Conservation (phyloP, 1,140 invertebrate genomes). For the Drosophila elegans region DNA sequence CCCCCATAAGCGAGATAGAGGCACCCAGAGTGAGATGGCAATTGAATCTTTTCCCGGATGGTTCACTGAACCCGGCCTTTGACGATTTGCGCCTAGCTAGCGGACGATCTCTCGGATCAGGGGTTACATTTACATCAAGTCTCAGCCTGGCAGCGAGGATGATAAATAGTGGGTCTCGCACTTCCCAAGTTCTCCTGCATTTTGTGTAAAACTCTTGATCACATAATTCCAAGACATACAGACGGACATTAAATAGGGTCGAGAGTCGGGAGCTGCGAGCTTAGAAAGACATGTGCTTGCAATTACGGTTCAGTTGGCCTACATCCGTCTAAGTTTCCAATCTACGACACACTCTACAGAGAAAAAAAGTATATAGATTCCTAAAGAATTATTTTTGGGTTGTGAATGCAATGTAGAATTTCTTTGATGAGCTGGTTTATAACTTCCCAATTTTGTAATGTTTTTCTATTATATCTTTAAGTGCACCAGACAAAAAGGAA, state of each 20-base stretch:
- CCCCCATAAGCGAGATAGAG: conserved; percentile 27
- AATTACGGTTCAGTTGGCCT: conserved; percentile 53
- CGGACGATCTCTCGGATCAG: conserved; percentile 61
- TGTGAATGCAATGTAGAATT: too few relatives aligned
- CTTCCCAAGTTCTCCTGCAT: not conserved
- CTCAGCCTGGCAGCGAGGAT: conserved; percentile 56
- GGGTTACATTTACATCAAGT: conserved; percentile 54
- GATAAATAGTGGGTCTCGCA: conserved; percentile 63
- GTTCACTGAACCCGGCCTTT: conserved; percentile 73
- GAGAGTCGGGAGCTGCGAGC: conserved; percentile 10
- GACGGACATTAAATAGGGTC: conserved; percentile 18
- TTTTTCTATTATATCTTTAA: not conserved
- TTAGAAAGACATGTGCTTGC: conserved; percentile 34
- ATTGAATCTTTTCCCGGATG: conserved; percentile 38
- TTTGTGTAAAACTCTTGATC: conserved; percentile 62
- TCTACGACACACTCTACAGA: not conserved
- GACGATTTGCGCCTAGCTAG: conserved; percentile 68
- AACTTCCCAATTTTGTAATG: too few relatives aligned
- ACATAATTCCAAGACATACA: conserved; percentile 47
- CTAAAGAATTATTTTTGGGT: too few relatives aligned
- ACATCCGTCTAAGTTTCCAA: conserved; percentile 36
- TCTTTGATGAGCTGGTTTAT: too few relatives aligned
- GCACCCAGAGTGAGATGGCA: conserved; percentile 21
- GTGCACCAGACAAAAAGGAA: conserved; percentile 12
- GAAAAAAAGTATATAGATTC: not conserved